These are phyloP conservation scores for Limosa lapponica DNA, from an alignment of 2,797 vertebrate species.

Conservation along the genomic window DNA sequence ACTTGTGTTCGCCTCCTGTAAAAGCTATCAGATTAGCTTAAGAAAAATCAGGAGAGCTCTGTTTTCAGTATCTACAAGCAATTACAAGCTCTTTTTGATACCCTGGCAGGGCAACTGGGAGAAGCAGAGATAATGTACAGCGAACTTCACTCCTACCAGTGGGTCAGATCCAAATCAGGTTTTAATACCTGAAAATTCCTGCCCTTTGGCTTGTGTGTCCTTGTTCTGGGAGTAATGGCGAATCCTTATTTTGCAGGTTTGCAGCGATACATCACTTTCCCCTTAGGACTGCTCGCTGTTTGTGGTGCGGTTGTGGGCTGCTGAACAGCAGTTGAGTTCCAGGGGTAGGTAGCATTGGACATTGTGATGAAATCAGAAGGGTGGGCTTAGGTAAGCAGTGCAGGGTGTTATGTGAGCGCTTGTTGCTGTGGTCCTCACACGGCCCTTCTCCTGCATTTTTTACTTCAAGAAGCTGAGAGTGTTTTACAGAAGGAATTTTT, in stretches of 20 bases:
- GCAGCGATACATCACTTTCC: accelerated
- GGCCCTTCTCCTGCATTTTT: neutral
- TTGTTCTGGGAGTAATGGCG: neutral
- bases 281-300: neutral
- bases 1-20: neutral
- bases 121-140: slow-evolving; percentile 10
- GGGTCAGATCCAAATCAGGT: neutral
- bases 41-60: neutral
- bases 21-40: slow-evolving; percentile 11
- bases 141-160: neutral
- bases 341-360: neutral
- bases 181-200: slow-evolving; percentile 1
- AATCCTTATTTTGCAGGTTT: neutral
- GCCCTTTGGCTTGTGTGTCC: neutral
- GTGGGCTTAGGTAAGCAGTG: neutral
- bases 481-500: neutral
- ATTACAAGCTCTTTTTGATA: slow-evolving; percentile 23
- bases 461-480: neutral
- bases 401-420: neutral
- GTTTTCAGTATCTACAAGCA: slow-evolving; percentile 49
- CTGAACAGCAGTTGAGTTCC: neutral
- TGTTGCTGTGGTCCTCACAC: neutral
- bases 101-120: neutral
- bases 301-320: neutral
- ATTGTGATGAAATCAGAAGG: neutral